Evolutionary conservation across 1,140 invertebrate genomes (phyloP).

Genomic region (Lamellibrachia luymesi): DNA sequence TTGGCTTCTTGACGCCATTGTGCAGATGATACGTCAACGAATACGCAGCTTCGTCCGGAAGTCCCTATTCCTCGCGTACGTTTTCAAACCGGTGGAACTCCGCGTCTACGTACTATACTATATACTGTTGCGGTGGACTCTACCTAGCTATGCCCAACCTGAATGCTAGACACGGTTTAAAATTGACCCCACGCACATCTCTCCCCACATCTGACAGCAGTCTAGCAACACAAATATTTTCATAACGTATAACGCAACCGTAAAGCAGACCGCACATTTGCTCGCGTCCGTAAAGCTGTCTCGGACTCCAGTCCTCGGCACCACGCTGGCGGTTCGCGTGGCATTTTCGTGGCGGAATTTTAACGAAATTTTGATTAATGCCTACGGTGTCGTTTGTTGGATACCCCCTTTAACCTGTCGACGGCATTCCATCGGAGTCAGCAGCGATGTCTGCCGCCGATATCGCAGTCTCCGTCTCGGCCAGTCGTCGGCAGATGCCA

Average conservation of each 20-base stretch:
- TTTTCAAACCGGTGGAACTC: no score
- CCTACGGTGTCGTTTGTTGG: neutral
- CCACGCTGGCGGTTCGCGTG: neutral
- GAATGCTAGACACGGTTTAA: no score
- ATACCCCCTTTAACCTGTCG: neutral
- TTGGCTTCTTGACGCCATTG: no score
- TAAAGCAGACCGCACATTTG: neutral
- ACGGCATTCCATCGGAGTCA: neutral
- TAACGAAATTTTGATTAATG: conserved; percentile 6
- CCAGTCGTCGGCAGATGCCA: neutral
- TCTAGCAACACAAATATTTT: neutral
- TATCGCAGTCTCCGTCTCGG: neutral
- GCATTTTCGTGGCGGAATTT: neutral
- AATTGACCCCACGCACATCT: neutral
- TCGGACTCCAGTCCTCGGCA: neutral
- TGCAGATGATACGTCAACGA: no score
- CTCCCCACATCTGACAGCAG: neutral
- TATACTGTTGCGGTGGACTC: no score
- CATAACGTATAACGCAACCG: neutral
- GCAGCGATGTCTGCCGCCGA: neutral
- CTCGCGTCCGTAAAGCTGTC: neutral
- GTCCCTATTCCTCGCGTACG: no score
- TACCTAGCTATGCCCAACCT: no score
- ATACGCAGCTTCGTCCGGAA: no score
- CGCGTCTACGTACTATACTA: no score